Evolutionary conservation across 2,888 invertebrate genomes (phyloP).

Genomic region (Limenitis camilla): DNA sequence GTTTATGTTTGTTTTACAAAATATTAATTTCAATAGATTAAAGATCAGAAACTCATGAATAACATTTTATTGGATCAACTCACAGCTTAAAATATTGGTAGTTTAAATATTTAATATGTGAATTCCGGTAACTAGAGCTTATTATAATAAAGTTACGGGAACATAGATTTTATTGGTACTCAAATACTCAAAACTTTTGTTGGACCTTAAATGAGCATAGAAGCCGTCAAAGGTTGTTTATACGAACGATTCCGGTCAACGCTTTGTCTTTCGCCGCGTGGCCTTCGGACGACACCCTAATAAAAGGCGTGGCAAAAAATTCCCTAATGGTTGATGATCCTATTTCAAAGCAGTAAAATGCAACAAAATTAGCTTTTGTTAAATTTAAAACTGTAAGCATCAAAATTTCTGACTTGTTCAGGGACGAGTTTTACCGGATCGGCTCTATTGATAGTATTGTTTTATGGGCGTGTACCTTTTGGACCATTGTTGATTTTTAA

Average conservation of each 20-base stretch:
- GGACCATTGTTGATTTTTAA: conserved; percentile 39
- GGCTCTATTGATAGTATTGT: conserved; percentile 46
- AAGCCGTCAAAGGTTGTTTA: conserved; percentile 69
- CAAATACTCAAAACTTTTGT: conserved; percentile 8
- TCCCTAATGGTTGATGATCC: conserved; percentile 67
- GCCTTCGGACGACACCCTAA: conserved; percentile 72
- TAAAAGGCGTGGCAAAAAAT: conserved; percentile 72
- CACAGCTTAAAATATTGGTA: no score
- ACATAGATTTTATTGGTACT: conserved; percentile 7
- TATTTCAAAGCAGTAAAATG: conserved; percentile 71
- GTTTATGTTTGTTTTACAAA: conserved; percentile 2
- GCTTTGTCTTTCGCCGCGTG: conserved; percentile 68
- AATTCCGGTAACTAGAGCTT: no score
- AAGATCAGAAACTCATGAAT: no score
- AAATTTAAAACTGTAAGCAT: conserved; percentile 57
- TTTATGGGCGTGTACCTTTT: conserved; percentile 50
- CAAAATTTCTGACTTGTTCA: conserved; percentile 41
- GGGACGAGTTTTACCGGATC: conserved; percentile 38
- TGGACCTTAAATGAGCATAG: conserved; percentile 54
- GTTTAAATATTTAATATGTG: no score
- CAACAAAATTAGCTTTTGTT: conserved; percentile 73
- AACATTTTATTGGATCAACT: no score
- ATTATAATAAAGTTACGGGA: neutral
- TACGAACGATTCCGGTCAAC: conserved; percentile 61
- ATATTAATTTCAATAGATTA: neutral